These are phyloP conservation scores for Engystomops pustulosus DNA, from an alignment of 2,113 vertebrate species.

Conservation along the genomic window DNA sequence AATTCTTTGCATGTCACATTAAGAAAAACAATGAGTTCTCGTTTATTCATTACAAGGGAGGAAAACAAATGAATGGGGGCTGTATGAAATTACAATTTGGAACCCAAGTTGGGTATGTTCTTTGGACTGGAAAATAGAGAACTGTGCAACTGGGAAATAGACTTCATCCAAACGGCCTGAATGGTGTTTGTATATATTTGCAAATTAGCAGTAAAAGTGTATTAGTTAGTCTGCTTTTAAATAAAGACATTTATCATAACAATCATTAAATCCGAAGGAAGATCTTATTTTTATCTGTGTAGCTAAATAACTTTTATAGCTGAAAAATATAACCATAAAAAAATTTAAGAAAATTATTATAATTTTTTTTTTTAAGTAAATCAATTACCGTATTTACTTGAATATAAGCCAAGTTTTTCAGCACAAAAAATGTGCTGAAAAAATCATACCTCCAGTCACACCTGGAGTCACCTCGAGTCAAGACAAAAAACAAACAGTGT, in stretches of 20 bases:
- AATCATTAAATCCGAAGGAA: background rate
- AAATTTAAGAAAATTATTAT: too few species aligned
- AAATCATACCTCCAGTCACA: too few species aligned
- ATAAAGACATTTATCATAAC: background rate
- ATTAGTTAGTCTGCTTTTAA: background rate
- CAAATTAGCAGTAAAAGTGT: conserved; percentile 37
- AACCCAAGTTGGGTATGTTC: conserved; percentile 40
- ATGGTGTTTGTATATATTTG: conserved; percentile 3
- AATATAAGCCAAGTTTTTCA: too few species aligned
- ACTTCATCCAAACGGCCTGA: background rate
- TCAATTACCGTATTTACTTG: too few species aligned
- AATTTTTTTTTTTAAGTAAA: too few species aligned
- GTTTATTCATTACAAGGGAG: conserved; percentile 59
- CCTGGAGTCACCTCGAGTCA: too few species aligned
- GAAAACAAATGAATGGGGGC: conserved; percentile 48
- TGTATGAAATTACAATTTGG: conserved; percentile 54
- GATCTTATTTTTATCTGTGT: too few species aligned
- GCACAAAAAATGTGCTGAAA: too few species aligned
- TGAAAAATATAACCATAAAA: too few species aligned
- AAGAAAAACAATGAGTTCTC: conserved; percentile 60
- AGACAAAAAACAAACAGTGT: too few species aligned
- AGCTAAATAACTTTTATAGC: too few species aligned
- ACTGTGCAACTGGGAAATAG: conserved; percentile 46
- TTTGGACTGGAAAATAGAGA: conserved; percentile 55
- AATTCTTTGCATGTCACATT: conserved; percentile 59